These are phyloP conservation scores for Phalacrocorax aristotelis DNA, from an alignment of 2,113 vertebrate species.

Conservation along the genomic window DNA sequence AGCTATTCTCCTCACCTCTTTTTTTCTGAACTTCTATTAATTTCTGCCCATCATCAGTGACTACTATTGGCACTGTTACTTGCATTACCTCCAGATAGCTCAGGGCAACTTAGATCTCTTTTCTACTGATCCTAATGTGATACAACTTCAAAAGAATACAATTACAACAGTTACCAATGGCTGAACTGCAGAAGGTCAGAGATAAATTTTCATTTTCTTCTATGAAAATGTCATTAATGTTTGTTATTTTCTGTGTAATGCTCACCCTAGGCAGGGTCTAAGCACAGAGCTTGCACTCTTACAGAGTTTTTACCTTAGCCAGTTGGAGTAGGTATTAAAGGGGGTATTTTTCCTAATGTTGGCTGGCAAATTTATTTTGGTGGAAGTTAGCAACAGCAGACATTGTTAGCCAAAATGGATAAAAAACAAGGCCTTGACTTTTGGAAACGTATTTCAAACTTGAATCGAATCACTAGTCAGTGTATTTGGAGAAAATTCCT, in stretches of 20 bases:
- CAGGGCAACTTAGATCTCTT: neutral
- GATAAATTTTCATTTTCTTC: slow-evolving; percentile 3
- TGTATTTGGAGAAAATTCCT: neutral
- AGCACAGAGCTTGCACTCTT: neutral
- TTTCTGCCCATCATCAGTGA: neutral
- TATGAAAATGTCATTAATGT: neutral
- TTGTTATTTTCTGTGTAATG: slow-evolving; percentile 2
- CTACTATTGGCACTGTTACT: neutral
- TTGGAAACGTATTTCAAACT: neutral
- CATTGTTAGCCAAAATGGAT: neutral
- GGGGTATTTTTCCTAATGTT: neutral
- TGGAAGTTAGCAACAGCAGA: neutral
- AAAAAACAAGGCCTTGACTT: neutral
- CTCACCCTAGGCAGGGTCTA: neutral
- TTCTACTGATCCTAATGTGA: neutral
- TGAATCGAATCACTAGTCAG: neutral
- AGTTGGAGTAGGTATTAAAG: neutral
- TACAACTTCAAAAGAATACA: neutral
- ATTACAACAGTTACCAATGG: neutral
- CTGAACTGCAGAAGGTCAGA: neutral
- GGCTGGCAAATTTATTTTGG: neutral
- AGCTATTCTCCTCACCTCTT: neutral
- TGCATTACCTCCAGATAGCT: neutral
- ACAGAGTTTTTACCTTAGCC: neutral
- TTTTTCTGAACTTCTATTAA: neutral